Evolutionary conservation across 2,797 vertebrate species (phyloP), one percentile per base, ranked within the genome.

Genomic region (Gadopsis marmoratus): DNA sequence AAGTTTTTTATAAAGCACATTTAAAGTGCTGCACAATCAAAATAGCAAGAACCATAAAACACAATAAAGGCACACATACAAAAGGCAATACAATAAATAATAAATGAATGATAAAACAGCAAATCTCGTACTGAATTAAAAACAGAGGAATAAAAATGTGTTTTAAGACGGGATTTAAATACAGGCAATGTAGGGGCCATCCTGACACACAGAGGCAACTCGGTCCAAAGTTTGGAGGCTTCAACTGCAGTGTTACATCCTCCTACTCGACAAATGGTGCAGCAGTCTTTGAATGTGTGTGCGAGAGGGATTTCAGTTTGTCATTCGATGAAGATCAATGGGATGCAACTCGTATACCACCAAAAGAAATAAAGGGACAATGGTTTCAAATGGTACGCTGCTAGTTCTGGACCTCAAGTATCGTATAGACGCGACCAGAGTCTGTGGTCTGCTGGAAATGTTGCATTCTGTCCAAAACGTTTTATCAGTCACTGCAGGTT

Each of bases 271-370:
- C 41, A 66, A 81, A 63, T 47, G 23, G 35, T 50, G 47, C n/a
- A 60, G 63, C 31, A 48, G 70, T 16, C 65, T 77, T 60, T 59
- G 66, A 74, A 71, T 56, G 62, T 68, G 39, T 64, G 21, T 23
- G 43, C 23, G 9, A 71, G 39, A 51, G 8, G 14, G 59, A 45
- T 74, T 75, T 71, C 7, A 21, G 6, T 51, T 59, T 72, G 62
- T 69, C 60, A 50, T 39, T 56, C 26, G 61, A 63, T 5, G 45
- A 80, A 81, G 37, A 62, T 53, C 8, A 82, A 65, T 29, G 13
- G 23, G 14, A 56, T 5, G 35, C 58, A 67, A 51, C 41, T 29
- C 35, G 2, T 7, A 29, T 23, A 17, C 23, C 16, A 29, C 60
- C 23, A 64, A 41, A 71, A 55, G 50, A 78, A 9, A 55, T 39